These are phyloP conservation scores for Lucifuga dentata DNA, from an alignment of 2,113 vertebrate genomes.

Conservation along the genomic window DNA sequence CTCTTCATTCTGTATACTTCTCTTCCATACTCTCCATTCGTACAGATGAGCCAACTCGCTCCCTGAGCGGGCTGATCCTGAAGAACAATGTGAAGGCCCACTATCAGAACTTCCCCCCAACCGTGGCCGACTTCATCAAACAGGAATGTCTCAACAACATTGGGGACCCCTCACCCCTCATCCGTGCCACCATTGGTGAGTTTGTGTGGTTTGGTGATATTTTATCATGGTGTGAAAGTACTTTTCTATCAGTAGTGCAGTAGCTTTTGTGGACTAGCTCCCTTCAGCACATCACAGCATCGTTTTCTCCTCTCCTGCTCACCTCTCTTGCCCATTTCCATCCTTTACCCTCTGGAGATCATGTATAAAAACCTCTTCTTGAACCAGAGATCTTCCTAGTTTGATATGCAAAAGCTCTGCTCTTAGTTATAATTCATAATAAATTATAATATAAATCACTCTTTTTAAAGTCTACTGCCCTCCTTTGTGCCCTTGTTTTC, in stretches of 20 bases:
- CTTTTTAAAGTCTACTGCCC: not conserved
- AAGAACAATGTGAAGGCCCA: slow-evolving; percentile 98
- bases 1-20: no score
- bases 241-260: not conserved
- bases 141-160: slow-evolving; percentile 96
- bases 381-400: slow-evolving; percentile 56
- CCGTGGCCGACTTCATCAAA: slow-evolving; percentile 94
- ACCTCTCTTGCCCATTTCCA: no score
- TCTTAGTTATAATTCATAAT: not conserved
- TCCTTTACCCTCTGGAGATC: slow-evolving; percentile 52
- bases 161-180: slow-evolving; percentile 92
- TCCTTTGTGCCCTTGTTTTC: not conserved
- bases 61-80: slow-evolving; percentile 93
- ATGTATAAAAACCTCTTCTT: slow-evolving; percentile 68
- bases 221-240: fast-evolving
- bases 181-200: slow-evolving; percentile 92
- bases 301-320: fast-evolving
- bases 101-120: slow-evolving; percentile 92
- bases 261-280: not conserved
- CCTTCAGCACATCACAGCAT: not conserved
- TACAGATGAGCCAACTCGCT: slow-evolving; percentile 93
- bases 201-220: not conserved
- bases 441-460: no score
- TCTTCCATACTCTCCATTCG: not conserved
- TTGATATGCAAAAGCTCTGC: no score